phyloP scores from a whole-genome alignment of 1,140 invertebrate species.

The Calephelis nemesis region DNA sequence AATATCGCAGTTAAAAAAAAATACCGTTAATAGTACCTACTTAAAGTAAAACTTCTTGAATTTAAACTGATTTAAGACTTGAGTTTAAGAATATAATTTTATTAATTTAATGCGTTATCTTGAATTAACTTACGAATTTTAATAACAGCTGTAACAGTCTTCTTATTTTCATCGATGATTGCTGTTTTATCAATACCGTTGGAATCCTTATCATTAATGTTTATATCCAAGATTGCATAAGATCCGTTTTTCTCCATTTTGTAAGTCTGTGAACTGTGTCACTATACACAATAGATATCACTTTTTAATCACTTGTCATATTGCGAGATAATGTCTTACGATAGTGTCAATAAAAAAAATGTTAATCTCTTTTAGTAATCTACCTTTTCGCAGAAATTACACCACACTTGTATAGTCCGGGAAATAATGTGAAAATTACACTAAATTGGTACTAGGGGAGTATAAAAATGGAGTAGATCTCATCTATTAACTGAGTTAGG shows the following conservation, averaged over 20 bases:
- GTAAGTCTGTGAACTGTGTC: conserved; percentile 3
- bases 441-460: not conserved
- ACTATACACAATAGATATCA: conserved; percentile 2
- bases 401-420: not conserved
- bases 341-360: not conserved
- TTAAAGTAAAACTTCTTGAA: no score
- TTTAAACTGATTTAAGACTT: no score
- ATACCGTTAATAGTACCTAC: no score
- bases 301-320: conserved; percentile 12
- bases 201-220: conserved; percentile 58
- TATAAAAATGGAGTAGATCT: not conserved
- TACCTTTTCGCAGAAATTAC: not conserved
- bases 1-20: no score
- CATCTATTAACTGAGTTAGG: not conserved
- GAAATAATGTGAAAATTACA: not conserved
- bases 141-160: conserved; percentile 51
- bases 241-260: conserved; percentile 61
- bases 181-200: conserved; percentile 28
- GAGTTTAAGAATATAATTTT: no score
- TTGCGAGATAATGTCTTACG: not conserved
- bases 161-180: conserved; percentile 39
- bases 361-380: not conserved
- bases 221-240: conserved; percentile 63
- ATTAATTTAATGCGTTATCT: no score
- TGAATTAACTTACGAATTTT: conserved; percentile 56